These are phyloP conservation scores for Tetramorium alpestre DNA, from an alignment of 1,140 invertebrate species.

Conservation along the genomic window DNA sequence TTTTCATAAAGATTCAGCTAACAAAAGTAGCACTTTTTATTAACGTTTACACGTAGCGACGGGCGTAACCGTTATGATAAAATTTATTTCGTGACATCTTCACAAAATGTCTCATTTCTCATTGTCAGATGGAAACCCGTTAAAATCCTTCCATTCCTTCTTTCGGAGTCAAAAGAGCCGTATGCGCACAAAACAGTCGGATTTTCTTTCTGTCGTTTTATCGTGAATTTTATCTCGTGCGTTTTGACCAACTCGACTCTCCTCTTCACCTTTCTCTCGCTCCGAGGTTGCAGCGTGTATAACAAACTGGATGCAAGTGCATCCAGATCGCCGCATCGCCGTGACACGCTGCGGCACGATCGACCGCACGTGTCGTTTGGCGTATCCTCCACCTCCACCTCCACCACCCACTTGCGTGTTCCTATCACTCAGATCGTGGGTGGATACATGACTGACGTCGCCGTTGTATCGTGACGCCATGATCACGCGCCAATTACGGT, in stretches of 20 bases:
- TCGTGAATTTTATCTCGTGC: not conserved
- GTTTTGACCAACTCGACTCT: not conserved
- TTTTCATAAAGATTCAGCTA: not conserved
- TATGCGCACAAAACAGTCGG: not conserved
- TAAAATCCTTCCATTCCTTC: not conserved
- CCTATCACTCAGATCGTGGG: not conserved
- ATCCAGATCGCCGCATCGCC: constrained; percentile 12
- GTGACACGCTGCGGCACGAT: constrained; percentile 35
- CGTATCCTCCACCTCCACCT: not conserved
- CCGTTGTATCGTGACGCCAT: not conserved
- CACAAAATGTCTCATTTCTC: not conserved
- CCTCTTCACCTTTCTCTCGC: not conserved
- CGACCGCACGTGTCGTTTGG: constrained; percentile 41
- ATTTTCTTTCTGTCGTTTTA: not conserved
- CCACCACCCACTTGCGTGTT: not conserved
- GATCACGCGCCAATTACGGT: not conserved
- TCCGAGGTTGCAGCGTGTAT: not conserved
- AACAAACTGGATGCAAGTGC: constrained; percentile 4
- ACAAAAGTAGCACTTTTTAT: not conserved
- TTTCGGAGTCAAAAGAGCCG: not conserved
- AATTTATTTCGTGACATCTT: not conserved
- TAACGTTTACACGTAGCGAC: not conserved
- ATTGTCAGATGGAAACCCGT: not conserved
- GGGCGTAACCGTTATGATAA: not conserved
- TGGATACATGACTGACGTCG: constrained; percentile 15